A percentile compares a stretch with the other conserved stretches of the same genome.
These are phyloP conservation scores for Bibio marci DNA, from an alignment of 2,888 invertebrate genomes.

Conservation along the genomic window DNA sequence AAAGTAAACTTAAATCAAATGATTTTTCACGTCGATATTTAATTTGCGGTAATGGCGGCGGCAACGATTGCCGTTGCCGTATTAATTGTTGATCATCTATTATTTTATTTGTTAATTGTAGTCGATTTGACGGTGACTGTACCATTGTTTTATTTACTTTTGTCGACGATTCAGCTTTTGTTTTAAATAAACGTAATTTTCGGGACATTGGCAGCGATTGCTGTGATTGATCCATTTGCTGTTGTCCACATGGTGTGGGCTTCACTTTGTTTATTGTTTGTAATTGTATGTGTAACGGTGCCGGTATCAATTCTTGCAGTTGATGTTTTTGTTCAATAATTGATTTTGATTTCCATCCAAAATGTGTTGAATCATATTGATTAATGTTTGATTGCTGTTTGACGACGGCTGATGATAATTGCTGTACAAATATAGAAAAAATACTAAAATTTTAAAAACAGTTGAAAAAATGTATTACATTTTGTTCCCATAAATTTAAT, in stretches of 20 bases:
- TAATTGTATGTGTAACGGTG: background rate
- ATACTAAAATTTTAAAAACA: no score
- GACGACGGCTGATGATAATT: no score
- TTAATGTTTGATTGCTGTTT: background rate
- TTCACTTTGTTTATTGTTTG: background rate
- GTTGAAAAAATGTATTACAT: no score
- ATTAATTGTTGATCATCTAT: no score
- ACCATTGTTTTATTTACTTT: constrained; percentile 22
- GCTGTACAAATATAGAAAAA: no score
- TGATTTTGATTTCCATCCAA: constrained; percentile 6
- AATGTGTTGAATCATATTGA: constrained; percentile 3
- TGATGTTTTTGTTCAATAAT: background rate
- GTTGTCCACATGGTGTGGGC: no score
- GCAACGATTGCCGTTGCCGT: no score
- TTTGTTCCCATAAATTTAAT: no score
- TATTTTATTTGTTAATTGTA: no score
- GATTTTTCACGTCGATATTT: constrained; percentile 6
- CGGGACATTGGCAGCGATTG: constrained; percentile 24
- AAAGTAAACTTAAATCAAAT: constrained; percentile 6
- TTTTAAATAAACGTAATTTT: constrained; percentile 53
- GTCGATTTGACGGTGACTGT: constrained; percentile 5
- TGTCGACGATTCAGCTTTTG: constrained; percentile 34
- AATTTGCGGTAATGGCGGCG: no score
- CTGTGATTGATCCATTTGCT: no score
- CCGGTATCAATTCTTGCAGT: no score